Percentiles rank a stretch among this genome's conserved stretches.
phyloP scores from a whole-genome alignment of 1,140 invertebrate genomes.

The Pemphigus obesinymphae region DNA sequence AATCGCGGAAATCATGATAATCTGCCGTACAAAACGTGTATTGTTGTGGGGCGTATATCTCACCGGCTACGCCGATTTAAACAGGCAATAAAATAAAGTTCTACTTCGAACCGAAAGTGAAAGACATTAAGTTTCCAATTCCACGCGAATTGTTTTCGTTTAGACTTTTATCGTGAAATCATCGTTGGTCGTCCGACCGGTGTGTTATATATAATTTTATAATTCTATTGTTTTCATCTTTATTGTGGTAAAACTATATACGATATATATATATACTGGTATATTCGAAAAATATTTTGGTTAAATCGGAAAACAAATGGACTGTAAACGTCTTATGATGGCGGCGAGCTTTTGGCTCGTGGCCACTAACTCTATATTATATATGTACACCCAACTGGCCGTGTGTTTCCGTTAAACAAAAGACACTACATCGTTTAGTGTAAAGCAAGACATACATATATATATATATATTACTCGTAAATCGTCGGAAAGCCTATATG shows the following conservation, averaged over 20 bases:
- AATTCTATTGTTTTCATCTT: background rate
- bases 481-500: background rate
- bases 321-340: constrained; percentile 3
- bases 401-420: background rate
- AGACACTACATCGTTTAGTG: background rate
- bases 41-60: too few species aligned
- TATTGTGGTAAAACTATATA: too few species aligned
- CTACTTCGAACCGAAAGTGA: too few species aligned
- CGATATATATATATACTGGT: too few species aligned
- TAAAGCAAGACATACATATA: background rate
- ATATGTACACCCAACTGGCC: background rate
- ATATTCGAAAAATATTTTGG: background rate
- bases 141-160: too few species aligned
- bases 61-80: too few species aligned
- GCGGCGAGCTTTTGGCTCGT: background rate
- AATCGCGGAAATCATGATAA: too few species aligned
- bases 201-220: background rate
- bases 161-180: too few species aligned
- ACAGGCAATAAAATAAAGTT: too few species aligned
- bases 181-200: too few species aligned
- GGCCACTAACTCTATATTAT: background rate
- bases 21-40: too few species aligned
- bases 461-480: background rate
- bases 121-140: too few species aligned
- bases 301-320: background rate